Conservation (phyloP, 92 coral and sea anemone genomes). For the Phymanthus crucifer region DNA sequence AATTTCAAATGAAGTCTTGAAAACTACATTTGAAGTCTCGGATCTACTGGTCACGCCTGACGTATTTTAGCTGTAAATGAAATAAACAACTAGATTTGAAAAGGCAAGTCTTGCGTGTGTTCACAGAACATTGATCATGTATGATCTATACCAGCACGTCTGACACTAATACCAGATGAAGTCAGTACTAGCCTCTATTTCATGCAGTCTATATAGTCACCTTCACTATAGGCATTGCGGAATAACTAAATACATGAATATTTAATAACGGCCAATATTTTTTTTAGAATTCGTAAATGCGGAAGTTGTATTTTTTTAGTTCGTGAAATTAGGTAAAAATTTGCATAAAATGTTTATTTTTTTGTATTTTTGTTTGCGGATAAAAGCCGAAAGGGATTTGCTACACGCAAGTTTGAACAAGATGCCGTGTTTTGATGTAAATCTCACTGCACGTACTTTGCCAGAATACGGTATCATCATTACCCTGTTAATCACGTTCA, state of each 20-base stretch:
- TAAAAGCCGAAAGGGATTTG: neutral
- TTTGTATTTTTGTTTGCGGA: neutral
- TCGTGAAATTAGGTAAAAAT: too few relatives aligned
- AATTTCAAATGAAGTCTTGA: too few relatives aligned
- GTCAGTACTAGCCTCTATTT: neutral
- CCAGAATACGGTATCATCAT: too few relatives aligned
- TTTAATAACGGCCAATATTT: too few relatives aligned
- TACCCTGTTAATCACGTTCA: slow-evolving; percentile 6
- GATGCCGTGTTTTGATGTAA: neutral
- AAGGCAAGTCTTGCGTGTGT: neutral
- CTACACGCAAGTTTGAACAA: neutral
- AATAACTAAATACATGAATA: too few relatives aligned
- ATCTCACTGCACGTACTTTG: neutral
- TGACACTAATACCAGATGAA: neutral
- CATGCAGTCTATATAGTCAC: neutral
- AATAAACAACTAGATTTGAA: neutral
- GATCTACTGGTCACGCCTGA: too few relatives aligned
- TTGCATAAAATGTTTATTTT: too few relatives aligned
- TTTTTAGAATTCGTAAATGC: too few relatives aligned
- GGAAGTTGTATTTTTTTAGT: too few relatives aligned
- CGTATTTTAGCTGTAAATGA: too few relatives aligned
- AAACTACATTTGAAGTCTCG: too few relatives aligned
- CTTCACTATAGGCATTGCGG: too few relatives aligned
- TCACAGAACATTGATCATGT: neutral
- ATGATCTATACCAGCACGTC: neutral